phyloP scores from a whole-genome alignment of 1,140 invertebrate species.

The Ectropis grisescens region DNA sequence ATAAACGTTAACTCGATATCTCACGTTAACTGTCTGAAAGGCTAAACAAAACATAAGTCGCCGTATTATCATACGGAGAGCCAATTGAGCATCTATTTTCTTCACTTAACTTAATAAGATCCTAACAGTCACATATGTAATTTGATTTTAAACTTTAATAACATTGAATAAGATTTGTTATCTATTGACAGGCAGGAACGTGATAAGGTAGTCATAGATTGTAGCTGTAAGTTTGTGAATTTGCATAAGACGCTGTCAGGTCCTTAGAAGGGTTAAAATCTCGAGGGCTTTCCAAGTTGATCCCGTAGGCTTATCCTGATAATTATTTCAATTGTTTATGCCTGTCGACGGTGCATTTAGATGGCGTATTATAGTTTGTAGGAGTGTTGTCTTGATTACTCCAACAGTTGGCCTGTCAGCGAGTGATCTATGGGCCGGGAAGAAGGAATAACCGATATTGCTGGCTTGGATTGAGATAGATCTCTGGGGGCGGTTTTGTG shows the following conservation, averaged over 20 bases:
- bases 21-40: too few species aligned
- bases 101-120: conserved; percentile 11
- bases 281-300: conserved; percentile 54
- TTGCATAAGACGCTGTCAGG: conserved; percentile 66
- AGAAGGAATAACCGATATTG: conserved; percentile 12
- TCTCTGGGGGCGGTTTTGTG: too few species aligned
- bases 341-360: conserved; percentile 66
- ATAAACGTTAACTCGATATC: too few species aligned
- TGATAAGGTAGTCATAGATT: too few species aligned
- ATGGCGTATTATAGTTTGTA: conserved; percentile 66
- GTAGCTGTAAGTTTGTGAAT: conserved; percentile 56
- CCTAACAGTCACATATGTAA: conserved; percentile 4
- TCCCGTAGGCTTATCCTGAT: conserved; percentile 62
- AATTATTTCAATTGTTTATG: conserved; percentile 70
- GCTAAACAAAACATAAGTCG: conserved; percentile 36
- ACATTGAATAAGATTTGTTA: too few species aligned
- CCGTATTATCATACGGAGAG: conserved; percentile 32
- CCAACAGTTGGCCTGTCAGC: conserved; percentile 27
- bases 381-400: conserved; percentile 52
- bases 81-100: conserved; percentile 54
- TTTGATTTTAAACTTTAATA: too few species aligned
- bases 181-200: too few species aligned
- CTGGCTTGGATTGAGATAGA: conserved; percentile 22
- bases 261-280: conserved; percentile 60
- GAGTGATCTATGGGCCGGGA: conserved; percentile 37